Evolutionary conservation across 2,113 vertebrate species (phyloP).

Genomic region (Neolamprologus sp.): DNA sequence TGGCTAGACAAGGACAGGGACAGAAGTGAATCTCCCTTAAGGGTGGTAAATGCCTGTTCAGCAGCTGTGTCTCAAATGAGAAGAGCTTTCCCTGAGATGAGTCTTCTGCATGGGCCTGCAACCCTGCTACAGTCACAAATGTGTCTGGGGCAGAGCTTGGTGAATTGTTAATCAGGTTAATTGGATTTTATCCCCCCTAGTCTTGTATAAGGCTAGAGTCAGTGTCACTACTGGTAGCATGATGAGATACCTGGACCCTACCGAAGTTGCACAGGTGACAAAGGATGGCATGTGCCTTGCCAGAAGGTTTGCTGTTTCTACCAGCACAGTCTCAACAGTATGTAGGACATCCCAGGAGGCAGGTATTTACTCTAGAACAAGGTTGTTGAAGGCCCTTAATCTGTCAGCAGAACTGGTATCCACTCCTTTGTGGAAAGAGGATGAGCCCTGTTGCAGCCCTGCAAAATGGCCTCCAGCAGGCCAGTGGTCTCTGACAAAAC

Average conservation of each 20-base stretch:
- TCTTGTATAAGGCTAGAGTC: neutral
- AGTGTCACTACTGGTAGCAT: neutral
- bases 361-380: neutral
- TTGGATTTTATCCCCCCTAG: accelerated
- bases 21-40: neutral
- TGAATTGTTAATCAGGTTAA: neutral
- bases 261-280: neutral
- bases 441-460: neutral
- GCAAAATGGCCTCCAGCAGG: neutral
- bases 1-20: neutral
- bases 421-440: neutral
- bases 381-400: neutral
- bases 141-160: neutral
- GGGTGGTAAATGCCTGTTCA: neutral
- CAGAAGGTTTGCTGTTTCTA: neutral
- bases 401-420: neutral
- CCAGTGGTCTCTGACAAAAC: neutral
- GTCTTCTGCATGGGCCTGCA: neutral
- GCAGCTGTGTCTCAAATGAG: neutral
- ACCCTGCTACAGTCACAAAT: neutral
- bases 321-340: neutral
- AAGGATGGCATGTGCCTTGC: neutral
- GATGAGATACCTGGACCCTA: neutral
- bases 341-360: neutral
- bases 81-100: neutral